Conservation (phyloP, 2,113 vertebrate species). For the Pseudorectes ferrugineus region DNA sequence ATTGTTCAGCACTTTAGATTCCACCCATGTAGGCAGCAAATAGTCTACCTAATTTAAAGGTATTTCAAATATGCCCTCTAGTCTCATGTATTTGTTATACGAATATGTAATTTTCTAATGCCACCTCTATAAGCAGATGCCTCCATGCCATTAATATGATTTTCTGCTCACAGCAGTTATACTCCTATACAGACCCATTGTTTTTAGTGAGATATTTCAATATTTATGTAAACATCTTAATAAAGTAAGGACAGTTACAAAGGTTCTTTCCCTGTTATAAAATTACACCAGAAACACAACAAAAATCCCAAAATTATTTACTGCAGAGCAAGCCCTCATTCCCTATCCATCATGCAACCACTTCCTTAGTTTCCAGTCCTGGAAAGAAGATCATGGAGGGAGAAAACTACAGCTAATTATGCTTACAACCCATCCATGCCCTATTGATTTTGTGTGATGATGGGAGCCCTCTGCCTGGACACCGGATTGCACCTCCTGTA, state of each 20-base stretch:
- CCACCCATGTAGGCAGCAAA: neutral
- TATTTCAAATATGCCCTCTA: neutral
- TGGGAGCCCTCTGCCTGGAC: neutral
- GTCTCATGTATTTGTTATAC: neutral
- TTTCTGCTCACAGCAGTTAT: neutral
- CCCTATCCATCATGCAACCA: neutral
- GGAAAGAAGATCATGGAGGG: neutral
- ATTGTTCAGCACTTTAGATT: neutral
- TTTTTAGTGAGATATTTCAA: neutral
- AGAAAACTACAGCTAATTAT: neutral
- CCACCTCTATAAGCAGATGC: neutral
- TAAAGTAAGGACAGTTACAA: neutral
- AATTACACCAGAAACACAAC: neutral
- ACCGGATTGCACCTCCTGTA: neutral
- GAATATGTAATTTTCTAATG: neutral
- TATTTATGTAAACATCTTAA: neutral
- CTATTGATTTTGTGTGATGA: no score
- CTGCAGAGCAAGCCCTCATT: fast-evolving
- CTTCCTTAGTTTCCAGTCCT: neutral
- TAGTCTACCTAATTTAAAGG: neutral
- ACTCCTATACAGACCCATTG: neutral
- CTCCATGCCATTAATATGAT: neutral
- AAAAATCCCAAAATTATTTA: neutral
- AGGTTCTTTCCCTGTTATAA: neutral
- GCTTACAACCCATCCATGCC: neutral